These are phyloP conservation scores for Rhincodon typus DNA, from an alignment of 2,797 vertebrate genomes.

Conservation along the genomic window DNA sequence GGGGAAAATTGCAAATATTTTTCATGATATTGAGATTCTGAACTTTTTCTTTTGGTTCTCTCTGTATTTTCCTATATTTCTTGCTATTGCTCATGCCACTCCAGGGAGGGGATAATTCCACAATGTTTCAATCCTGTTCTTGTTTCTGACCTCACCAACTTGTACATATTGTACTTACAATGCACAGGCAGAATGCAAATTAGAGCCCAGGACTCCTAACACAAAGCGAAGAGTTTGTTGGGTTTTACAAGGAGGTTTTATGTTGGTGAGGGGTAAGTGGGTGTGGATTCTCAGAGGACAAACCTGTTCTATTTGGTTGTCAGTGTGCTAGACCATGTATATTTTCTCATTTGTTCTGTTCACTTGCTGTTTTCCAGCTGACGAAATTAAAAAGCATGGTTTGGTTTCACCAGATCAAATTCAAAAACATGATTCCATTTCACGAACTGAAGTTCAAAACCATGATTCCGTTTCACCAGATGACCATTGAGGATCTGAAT, in stretches of 20 bases:
- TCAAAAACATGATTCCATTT: no score
- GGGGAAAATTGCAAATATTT: no score
- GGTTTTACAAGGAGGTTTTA: background rate
- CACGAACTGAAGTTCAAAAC: slow-evolving; percentile 47
- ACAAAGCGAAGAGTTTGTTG: background rate
- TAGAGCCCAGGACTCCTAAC: background rate
- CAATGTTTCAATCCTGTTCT: no score
- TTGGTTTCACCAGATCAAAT: no score
- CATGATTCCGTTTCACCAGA: slow-evolving; percentile 83
- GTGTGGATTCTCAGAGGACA: background rate
- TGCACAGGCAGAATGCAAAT: background rate
- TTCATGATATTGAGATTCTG: no score
- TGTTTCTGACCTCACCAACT: no score
- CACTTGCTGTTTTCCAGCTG: slow-evolving; percentile 52
- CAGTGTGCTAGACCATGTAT: background rate
- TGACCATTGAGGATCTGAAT: slow-evolving; percentile 71
- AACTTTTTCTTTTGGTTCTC: no score
- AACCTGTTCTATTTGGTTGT: background rate
- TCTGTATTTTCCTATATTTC: no score
- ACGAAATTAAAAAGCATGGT: slow-evolving; percentile 47
- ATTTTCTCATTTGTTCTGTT: background rate
- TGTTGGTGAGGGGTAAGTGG: background rate
- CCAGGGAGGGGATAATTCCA: no score
- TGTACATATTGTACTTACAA: no score
- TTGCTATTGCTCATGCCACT: no score